Evolutionary conservation across 2,888 invertebrate genomes (phyloP).

Genomic region (Catocala sponsa): DNA sequence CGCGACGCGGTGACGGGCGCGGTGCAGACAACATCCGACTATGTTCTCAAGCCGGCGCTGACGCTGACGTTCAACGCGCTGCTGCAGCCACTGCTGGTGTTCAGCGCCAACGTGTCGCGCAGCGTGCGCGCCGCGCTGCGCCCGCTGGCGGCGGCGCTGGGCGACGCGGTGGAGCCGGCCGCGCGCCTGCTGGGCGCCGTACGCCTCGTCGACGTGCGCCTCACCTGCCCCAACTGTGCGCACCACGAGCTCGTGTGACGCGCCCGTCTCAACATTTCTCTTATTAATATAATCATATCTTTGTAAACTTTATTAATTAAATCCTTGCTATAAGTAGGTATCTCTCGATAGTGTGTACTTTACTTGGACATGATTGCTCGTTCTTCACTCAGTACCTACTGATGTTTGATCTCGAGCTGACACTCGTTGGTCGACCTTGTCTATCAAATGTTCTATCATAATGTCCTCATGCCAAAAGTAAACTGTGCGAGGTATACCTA

Average conservation of each 20-base stretch:
- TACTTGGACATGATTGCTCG: no score
- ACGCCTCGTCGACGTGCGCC: slow-evolving; percentile 62
- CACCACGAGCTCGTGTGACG: slow-evolving; percentile 49
- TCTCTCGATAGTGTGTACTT: no score
- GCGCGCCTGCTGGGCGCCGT: slow-evolving; percentile 56
- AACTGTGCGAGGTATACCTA: no score
- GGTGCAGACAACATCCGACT: slow-evolving; percentile 84
- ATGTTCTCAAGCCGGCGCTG: slow-evolving; percentile 91
- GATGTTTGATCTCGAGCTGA: no score
- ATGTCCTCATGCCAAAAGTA: no score
- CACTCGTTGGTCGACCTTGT: no score
- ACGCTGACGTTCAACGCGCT: slow-evolving; percentile 91
- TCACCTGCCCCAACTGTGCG: slow-evolving; percentile 28
- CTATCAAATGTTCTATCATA: no score
- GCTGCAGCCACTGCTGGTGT: slow-evolving; percentile 90
- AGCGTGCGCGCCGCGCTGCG: slow-evolving; percentile 89
- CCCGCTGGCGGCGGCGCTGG: slow-evolving; percentile 55
- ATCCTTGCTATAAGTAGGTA: no score
- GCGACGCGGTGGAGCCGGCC: slow-evolving; percentile 60
- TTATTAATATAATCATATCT: no score
- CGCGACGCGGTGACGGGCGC: slow-evolving; percentile 57
- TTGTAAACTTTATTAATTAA: no score
- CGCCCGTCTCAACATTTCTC: no score
- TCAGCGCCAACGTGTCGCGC: slow-evolving; percentile 88
- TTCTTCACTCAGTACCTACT: no score